Conservation (phyloP, 2,113 vertebrate genomes). For the Bubo scandiacus region DNA sequence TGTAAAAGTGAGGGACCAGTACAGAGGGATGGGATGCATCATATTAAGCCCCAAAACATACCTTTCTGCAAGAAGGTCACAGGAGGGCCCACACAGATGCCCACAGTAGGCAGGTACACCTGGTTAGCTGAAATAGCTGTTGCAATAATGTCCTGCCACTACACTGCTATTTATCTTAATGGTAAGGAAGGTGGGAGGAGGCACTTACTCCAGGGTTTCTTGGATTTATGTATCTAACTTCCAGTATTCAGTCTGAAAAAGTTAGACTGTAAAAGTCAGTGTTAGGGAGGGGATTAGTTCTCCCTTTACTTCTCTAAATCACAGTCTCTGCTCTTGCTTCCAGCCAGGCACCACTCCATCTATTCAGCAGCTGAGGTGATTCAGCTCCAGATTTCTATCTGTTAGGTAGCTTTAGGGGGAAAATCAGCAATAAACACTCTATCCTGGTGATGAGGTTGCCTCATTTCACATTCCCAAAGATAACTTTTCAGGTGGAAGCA, state of each 20-base stretch:
- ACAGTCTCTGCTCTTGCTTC: not conserved
- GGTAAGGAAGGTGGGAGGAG: not conserved
- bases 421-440: not conserved
- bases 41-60: not conserved
- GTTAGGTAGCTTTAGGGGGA: not conserved
- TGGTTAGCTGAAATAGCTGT: not conserved
- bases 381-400: not conserved
- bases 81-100: not conserved
- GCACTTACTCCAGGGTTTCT: not conserved
- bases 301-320: conserved; percentile 37
- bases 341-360: not conserved
- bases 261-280: not conserved
- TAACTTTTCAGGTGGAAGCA: not conserved
- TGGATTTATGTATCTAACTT: not conserved
- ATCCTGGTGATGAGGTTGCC: not conserved
- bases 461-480: not conserved
- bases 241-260: not conserved
- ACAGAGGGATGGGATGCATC: not conserved
- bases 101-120: not conserved
- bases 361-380: not conserved
- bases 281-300: not conserved
- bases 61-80: not conserved
- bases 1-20: not conserved
- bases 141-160: not conserved
- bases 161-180: not conserved